Evolutionary conservation across 1,140 invertebrate species (phyloP).

Genomic region (Drosophila repletoides): DNA sequence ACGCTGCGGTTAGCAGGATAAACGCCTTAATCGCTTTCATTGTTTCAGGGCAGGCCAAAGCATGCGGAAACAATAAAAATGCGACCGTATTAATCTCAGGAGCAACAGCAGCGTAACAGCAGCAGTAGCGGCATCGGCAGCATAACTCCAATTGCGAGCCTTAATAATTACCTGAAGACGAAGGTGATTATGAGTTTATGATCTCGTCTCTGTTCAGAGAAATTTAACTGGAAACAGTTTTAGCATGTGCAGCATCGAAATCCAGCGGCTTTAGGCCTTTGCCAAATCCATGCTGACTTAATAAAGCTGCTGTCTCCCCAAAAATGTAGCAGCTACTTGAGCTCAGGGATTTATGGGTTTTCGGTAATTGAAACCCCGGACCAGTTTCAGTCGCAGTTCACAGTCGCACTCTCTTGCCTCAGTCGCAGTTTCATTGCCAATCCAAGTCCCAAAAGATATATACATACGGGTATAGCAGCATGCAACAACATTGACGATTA

Average conservation of each 20-base stretch:
- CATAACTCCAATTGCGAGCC: conserved; percentile 38
- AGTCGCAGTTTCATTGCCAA: background rate
- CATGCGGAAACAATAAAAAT: conserved; percentile 57
- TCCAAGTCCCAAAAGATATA: no score
- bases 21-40: conserved; percentile 56
- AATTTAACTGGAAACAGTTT: conserved; percentile 46
- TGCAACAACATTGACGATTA: conserved; percentile 71
- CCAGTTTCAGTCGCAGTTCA: background rate
- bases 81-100: conserved; percentile 61
- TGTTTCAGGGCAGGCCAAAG: conserved; percentile 44
- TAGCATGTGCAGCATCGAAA: conserved; percentile 3
- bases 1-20: conserved; percentile 54
- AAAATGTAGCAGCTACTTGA: conserved; percentile 32
- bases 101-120: conserved; percentile 4
- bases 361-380: conserved; percentile 42
- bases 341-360: conserved; percentile 45
- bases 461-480: background rate
- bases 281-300: conserved; percentile 44
- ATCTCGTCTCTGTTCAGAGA: conserved; percentile 8
- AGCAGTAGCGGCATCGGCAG: background rate
- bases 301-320: conserved; percentile 31
- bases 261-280: conserved; percentile 43
- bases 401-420: background rate
- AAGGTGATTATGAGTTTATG: conserved; percentile 78
- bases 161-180: conserved; percentile 45